Conservation (phyloP, 2,797 vertebrate genomes). For the Ciconia nigra region DNA sequence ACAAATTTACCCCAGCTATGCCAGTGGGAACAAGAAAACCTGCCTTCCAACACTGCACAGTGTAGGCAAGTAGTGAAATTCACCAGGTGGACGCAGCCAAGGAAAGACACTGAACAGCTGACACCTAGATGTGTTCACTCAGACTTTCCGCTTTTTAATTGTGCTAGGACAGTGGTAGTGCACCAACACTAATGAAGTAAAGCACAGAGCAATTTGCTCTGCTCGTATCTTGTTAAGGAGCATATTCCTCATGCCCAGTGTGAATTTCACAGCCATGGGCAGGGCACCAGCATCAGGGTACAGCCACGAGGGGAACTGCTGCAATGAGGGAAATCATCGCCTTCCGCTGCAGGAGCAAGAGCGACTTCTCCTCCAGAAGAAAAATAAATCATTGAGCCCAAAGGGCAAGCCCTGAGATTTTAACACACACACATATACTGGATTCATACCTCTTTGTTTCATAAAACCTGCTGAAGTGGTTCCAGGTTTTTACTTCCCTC, state of each 20-base stretch:
- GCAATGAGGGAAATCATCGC: neutral
- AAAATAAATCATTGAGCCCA: neutral
- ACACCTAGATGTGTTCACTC: neutral
- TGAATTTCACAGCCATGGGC: neutral
- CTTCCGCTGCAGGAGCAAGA: neutral
- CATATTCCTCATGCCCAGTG: neutral
- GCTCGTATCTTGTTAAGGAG: neutral
- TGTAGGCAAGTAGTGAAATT: neutral
- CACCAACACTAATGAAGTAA: neutral
- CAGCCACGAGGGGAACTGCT: accelerated
- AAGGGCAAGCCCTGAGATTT: neutral
- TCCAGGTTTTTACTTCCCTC: neutral
- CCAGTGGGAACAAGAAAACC: neutral
- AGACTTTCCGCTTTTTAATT: neutral
- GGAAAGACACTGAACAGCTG: neutral
- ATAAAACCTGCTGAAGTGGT: neutral
- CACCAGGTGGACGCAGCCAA: neutral
- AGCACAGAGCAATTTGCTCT: neutral
- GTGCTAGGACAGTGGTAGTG: neutral
- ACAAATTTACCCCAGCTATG: neutral
- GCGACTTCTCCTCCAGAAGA: neutral
- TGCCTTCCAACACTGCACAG: neutral
- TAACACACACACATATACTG: neutral
- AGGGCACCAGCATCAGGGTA: neutral
- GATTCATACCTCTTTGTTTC: neutral